Conservation (phyloP, 2,888 invertebrate genomes). For the Adelphocoris suturalis region DNA sequence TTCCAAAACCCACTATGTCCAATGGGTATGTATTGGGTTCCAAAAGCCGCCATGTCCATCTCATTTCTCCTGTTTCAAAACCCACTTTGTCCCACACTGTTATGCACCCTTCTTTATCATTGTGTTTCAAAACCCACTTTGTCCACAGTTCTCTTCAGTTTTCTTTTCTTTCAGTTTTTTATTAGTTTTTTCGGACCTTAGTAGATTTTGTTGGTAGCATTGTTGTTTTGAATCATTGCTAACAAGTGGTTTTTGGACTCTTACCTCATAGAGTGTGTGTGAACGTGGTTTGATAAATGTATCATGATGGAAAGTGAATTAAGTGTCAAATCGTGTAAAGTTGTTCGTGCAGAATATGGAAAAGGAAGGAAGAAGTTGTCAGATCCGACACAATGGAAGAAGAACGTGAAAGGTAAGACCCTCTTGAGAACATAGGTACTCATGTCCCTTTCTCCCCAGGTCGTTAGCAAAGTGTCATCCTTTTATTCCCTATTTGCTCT, state of each 20-base stretch:
- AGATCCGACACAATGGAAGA: conserved; percentile 40
- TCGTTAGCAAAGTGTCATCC: conserved; percentile 24
- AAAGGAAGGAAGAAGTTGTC: conserved; percentile 47
- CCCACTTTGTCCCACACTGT: no score
- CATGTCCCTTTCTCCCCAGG: conserved; percentile 8
- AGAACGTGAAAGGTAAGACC: conserved; percentile 42
- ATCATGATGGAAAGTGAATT: conserved; percentile 43
- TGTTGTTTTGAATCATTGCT: conserved; percentile 47
- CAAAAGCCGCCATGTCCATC: no score
- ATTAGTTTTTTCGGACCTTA: no score
- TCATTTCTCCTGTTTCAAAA: no score
- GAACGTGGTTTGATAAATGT: conserved; percentile 34
- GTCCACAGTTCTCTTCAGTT: no score
- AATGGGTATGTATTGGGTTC: no score
- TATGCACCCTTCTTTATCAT: no score
- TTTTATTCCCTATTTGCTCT: not conserved
- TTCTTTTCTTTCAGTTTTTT: no score
- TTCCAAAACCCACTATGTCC: no score
- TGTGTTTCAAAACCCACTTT: no score
- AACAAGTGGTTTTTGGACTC: conserved; percentile 52
- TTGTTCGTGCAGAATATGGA: conserved; percentile 45
- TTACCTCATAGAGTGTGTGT: conserved; percentile 41
- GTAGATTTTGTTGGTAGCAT: conserved; percentile 41
- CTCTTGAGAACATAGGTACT: conserved; percentile 17
- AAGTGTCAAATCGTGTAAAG: conserved; percentile 35